Percentiles rank a stretch among this genome's conserved stretches.
These are phyloP conservation scores for Pica pica DNA, from an alignment of 2,113 vertebrate species.

Conservation along the genomic window DNA sequence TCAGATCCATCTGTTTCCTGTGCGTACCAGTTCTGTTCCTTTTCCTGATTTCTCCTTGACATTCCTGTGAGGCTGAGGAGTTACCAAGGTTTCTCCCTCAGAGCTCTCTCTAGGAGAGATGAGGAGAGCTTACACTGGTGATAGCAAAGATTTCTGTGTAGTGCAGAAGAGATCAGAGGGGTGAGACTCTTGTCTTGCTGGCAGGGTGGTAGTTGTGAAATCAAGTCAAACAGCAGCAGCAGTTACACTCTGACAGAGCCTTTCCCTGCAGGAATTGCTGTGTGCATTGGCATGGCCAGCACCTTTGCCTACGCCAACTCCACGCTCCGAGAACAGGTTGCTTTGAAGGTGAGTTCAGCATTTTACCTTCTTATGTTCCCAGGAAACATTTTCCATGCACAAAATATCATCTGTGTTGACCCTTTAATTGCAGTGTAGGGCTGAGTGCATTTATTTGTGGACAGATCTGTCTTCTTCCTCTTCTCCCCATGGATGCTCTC, in stretches of 20 bases:
- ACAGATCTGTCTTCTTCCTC: neutral
- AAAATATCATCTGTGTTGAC: neutral
- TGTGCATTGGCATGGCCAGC: slow-evolving; percentile 95
- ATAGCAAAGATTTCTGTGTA: neutral
- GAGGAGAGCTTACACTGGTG: neutral
- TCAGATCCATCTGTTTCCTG: neutral
- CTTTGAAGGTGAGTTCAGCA: slow-evolving; percentile 82
- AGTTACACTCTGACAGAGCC: neutral
- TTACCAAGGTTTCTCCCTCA: neutral
- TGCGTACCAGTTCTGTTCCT: neutral
- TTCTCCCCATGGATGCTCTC: neutral
- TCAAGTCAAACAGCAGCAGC: neutral
- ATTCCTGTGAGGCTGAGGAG: neutral
- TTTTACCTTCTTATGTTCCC: neutral
- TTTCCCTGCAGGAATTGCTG: slow-evolving; percentile 84
- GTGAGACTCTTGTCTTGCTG: neutral
- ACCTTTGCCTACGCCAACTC: slow-evolving; percentile 96
- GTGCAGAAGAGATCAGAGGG: neutral
- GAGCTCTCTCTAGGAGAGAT: neutral
- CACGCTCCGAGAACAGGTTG: slow-evolving; percentile 89
- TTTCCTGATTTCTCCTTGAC: neutral
- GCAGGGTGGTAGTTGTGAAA: neutral
- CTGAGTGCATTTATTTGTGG: neutral
- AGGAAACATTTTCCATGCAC: neutral
- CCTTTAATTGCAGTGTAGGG: neutral